These are phyloP conservation scores for Malurus alboscapulatus DNA, from an alignment of 2,113 vertebrate species.

Conservation along the genomic window DNA sequence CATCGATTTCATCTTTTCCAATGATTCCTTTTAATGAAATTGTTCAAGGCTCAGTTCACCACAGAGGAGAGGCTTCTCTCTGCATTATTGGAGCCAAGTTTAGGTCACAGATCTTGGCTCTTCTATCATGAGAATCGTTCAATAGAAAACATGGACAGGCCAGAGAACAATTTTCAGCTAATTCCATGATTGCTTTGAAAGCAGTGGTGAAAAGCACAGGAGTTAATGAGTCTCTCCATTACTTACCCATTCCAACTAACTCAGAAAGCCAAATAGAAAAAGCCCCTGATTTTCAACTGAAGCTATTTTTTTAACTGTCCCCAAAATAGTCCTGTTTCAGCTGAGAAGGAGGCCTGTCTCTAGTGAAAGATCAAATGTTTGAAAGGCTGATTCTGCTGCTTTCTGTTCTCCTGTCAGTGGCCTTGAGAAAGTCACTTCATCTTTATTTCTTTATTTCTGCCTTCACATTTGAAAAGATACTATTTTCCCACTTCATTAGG, in stretches of 20 bases:
- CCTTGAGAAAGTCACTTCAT: conserved; percentile 15
- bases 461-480: not conserved
- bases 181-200: conserved; percentile 38
- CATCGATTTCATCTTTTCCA: conserved; percentile 47
- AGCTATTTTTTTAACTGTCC: not conserved
- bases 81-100: not conserved
- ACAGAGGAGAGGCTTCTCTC: conserved; percentile 29
- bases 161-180: conserved; percentile 46
- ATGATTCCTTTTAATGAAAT: conserved; percentile 53
- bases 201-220: conserved; percentile 4
- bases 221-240: conserved; percentile 48
- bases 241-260: conserved; percentile 37
- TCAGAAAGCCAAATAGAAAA: not conserved
- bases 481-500: not conserved
- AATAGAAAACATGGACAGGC: conserved; percentile 22
- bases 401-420: not conserved
- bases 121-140: conserved; percentile 8
- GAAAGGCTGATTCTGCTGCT: not conserved
- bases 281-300: not conserved
- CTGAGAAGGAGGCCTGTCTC: not conserved
- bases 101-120: conserved; percentile 24
- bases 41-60: conserved; percentile 49
- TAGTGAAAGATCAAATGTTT: not conserved
- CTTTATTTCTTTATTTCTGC: conserved; percentile 25
- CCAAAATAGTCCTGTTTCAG: not conserved